phyloP scores from a whole-genome alignment of 2,888 invertebrate species.

The Hydrotaea diabolus region DNA sequence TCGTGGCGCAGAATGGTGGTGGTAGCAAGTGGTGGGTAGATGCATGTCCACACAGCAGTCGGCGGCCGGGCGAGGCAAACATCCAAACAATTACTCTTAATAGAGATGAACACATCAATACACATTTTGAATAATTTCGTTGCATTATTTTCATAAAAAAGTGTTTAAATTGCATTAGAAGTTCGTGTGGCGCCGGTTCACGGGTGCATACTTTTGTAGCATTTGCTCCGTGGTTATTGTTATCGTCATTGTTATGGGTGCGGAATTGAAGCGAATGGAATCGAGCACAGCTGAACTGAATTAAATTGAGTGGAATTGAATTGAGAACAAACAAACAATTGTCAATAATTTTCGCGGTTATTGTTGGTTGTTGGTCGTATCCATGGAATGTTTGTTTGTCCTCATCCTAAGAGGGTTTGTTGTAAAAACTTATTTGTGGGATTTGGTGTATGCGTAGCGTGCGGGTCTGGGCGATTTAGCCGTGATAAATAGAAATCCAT shows the following conservation, averaged over 20 bases:
- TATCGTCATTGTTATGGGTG: conserved; percentile 58
- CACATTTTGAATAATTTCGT: conserved; percentile 47
- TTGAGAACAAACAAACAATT: conserved; percentile 78
- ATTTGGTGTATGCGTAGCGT: conserved; percentile 28
- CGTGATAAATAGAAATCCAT: conserved; percentile 60
- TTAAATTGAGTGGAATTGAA: conserved; percentile 65
- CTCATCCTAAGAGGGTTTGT: conserved; percentile 57
- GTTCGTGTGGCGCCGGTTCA: conserved; percentile 63
- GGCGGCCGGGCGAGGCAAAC: background rate
- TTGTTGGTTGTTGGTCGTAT: conserved; percentile 57
- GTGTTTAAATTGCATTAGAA: conserved; percentile 62
- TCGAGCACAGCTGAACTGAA: no score
- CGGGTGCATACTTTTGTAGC: conserved; percentile 34
- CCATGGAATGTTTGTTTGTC: conserved; percentile 12
- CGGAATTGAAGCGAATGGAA: no score
- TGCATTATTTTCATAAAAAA: conserved; percentile 45
- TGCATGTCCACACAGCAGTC: background rate
- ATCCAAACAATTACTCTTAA: conserved; percentile 62
- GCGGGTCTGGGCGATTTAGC: conserved; percentile 40
- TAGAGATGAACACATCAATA: conserved; percentile 54
- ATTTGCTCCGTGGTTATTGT: conserved; percentile 61
- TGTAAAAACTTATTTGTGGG: background rate
- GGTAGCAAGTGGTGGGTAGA: background rate
- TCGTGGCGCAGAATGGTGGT: background rate
- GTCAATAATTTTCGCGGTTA: conserved; percentile 77